Percentiles rank a stretch among this genome's conserved stretches.
Conservation (phyloP, 2,888 invertebrate genomes). For the Beris chalybata region DNA sequence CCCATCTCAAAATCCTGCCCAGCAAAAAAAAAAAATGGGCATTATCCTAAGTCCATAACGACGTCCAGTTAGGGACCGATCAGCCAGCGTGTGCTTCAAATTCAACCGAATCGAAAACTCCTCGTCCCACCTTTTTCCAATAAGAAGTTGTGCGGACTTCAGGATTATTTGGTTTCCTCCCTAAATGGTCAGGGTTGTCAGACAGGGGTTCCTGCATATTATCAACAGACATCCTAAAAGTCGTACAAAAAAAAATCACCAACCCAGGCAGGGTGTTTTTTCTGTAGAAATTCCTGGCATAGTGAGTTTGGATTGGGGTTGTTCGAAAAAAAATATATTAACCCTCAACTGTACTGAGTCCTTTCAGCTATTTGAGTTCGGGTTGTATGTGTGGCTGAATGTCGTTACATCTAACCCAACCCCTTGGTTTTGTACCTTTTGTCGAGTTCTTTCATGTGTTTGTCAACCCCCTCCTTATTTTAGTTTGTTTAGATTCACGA, state of each 20-base stretch:
- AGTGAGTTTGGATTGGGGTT: conserved; percentile 13
- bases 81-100: conserved; percentile 1
- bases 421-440: conserved; percentile 10
- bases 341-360: conserved; percentile 16
- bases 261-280: conserved; percentile 7
- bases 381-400: conserved; percentile 11
- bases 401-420: conserved; percentile 9
- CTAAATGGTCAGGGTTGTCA: conserved; percentile 16
- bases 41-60: conserved; percentile 27
- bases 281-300: background rate
- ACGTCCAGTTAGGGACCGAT: conserved; percentile 17
- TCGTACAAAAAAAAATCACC: conserved; percentile 14
- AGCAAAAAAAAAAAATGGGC: background rate
- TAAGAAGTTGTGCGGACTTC: conserved; percentile 1
- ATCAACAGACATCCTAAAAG: conserved; percentile 5
- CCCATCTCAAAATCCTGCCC: background rate
- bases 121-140: conserved; percentile 2
- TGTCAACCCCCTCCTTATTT: conserved; percentile 5
- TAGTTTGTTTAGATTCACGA: conserved; percentile 27
- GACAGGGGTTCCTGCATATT: conserved; percentile 6
- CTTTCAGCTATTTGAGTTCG: conserved; percentile 22
- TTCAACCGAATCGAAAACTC: background rate
- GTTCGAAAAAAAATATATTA: conserved; percentile 10
- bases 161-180: conserved; percentile 27
- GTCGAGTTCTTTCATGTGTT: background rate